Base-by-base conservation (phyloP, 1,140 invertebrate species). In the Drosophila fuyamai region DNA sequence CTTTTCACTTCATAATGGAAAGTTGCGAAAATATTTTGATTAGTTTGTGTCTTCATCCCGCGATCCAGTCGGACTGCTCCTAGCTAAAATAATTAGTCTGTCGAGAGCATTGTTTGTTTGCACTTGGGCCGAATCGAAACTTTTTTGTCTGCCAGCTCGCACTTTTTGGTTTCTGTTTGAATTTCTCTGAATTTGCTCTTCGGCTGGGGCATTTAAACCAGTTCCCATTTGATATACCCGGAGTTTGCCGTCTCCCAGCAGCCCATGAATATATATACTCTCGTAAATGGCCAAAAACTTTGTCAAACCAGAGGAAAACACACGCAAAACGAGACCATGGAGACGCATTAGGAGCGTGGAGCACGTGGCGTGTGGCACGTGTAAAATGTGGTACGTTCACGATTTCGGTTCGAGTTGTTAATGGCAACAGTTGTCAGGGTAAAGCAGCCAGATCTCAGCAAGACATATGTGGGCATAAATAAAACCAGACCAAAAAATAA, bases 11-110 rank as follows among this genome's bases (percentile, higher is more conserved):
- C 84, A 86, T 86, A 86, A 86, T 86, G 83, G 84, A 86, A 86
- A 86, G 83, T 86, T 86, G 83, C 83, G 79, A 86, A 86, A 86
- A 86, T 86, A 86, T 86, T 86, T 86, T 86, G 83, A 86, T 86
- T 86, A 86, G 83, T 86, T 86, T 86, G 76, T 77, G 75, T 66
- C 80, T 79, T 73, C 65, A 56, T 71, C 53, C 67, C 58, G 38
- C 58, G 41, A 46, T 59, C 40, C n/a, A 55, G 36, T 41, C 38
- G 41, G 35, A 47, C 38, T 44, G 62, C 50, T 48, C 43, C 36
- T 36, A 72, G 81, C 81, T 86, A 86, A 86, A 88, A 86, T 86
- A 86, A 86, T 86, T 86, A 86, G 83, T 86, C 83, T 86, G 76
- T 76, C 61, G 83, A 88, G 83, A 88, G 83, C 72, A 86, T 86